Base-by-base conservation (phyloP, 1,140 invertebrate genomes). In the Brachionus koreanus region DNA sequence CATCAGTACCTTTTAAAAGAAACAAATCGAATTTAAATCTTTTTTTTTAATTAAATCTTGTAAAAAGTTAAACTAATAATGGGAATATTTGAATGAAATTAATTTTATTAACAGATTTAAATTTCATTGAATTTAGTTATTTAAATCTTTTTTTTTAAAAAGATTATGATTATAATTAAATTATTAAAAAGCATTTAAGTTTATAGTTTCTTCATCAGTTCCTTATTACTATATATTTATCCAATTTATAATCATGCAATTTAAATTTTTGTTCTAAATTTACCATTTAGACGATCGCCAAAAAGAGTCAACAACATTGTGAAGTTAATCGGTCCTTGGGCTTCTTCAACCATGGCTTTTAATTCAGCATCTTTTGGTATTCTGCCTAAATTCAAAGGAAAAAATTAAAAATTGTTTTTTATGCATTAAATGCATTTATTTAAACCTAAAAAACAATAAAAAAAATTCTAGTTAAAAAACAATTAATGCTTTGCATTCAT, bases 141-240 rank as follows among this genome's bases (percentile, higher is more conserved):
- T 42, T 19, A 42, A 69, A 69, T 37, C 4, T 37, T 2, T 13
- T 42, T 69, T 69, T 42, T 6, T 39, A 37, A 37, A 39, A 5
- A n/a, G 9, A 5, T 19, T 63, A 39, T 69, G n/a, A 85, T 96
- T 94, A 89, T 97, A 95, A 86, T 97, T 95, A 86, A 96, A 97
- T 89, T 95, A 96, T 86, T 95, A 95, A 88, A 97, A 97, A 29
- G 95, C 95, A 90, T 97, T 97, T 87, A 96, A 95, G 84, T 97
- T 97, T 0, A 96, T 95, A 89, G 96, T 94, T 87, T 97, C 95
- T 33, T 95, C 95, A 89, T 97, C 95, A 12, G 95, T 97, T 33
- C 97, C 97, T 77, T 10, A 9, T 13, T 49, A 29, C 13, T n/a
- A 65, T 25, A 35, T 19, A 39, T 69, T 37, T 29, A 37, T 69